Evolutionary conservation across 1,140 invertebrate genomes (phyloP).

Genomic region (Oedothorax gibbosus): DNA sequence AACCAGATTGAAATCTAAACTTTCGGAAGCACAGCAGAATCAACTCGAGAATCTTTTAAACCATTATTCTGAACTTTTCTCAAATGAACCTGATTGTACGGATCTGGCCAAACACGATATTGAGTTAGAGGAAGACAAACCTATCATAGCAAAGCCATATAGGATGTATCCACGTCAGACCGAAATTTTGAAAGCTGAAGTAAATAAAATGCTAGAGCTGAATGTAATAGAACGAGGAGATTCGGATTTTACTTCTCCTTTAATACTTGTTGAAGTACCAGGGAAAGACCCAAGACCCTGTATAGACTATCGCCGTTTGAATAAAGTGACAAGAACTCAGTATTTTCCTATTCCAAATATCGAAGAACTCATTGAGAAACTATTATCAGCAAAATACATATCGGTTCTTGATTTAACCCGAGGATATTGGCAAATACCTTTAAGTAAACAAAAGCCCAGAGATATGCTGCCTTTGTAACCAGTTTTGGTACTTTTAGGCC

Average conservation of each 20-base stretch:
- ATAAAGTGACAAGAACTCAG: constrained; percentile 68
- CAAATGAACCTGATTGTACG: constrained; percentile 15
- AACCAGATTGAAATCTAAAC: not conserved
- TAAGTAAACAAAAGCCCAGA: no score
- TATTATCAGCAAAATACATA: no score
- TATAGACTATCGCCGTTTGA: constrained; percentile 71
- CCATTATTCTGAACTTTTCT: constrained; percentile 3
- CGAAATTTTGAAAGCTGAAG: constrained; percentile 35
- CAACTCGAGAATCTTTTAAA: not conserved
- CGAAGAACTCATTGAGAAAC: constrained; percentile 64
- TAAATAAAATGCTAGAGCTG: constrained; percentile 28
- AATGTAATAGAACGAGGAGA: constrained; percentile 16
- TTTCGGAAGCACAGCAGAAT: not conserved
- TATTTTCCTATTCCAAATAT: constrained; percentile 71
- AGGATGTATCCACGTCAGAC: not conserved
- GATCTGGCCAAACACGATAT: not conserved
- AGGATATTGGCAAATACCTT: no score
- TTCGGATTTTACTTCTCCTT: constrained; percentile 23
- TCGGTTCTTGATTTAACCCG: no score
- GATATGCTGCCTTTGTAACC: no score
- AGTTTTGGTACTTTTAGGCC: no score
- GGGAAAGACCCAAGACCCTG: constrained; percentile 62
- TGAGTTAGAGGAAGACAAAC: not conserved
- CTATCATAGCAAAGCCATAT: not conserved
- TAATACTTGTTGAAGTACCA: constrained; percentile 32